These are phyloP conservation scores for Neogale vison DNA, from an alignment of 2,113 vertebrate genomes.

Conservation along the genomic window DNA sequence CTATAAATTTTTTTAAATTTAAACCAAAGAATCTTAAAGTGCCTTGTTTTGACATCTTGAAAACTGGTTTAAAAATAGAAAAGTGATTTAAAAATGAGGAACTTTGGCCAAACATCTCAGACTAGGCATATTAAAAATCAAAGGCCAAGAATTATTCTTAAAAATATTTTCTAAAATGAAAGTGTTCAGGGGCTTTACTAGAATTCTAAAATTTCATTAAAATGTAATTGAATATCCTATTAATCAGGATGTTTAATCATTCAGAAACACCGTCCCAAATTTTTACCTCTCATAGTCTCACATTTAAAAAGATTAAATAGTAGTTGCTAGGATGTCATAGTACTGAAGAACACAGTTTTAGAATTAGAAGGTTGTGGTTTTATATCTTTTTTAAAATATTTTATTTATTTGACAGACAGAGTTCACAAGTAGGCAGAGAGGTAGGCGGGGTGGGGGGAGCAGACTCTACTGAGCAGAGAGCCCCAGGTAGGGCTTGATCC, in stretches of 20 bases:
- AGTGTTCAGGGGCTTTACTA: not conserved
- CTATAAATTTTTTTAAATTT: not conserved
- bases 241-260: not conserved
- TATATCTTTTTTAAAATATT: no score
- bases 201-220: not conserved
- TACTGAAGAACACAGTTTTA: not conserved
- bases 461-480: no score
- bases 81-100: not conserved
- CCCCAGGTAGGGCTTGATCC: rapidly evolving
- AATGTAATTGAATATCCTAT: not conserved
- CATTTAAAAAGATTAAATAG: not conserved
- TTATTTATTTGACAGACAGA: no score
- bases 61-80: not conserved
- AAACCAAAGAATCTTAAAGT: not conserved
- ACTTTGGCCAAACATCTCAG: not conserved
- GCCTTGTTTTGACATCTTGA: not conserved
- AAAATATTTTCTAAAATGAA: not conserved
- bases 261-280: not conserved
- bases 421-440: no score
- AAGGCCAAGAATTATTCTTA: slow-evolving; percentile 11
- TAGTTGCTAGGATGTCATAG: not conserved
- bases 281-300: not conserved
- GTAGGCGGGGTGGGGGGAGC: no score
- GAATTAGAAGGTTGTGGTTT: not conserved
- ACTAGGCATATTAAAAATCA: not conserved